Conservation (phyloP, 2,888 invertebrate genomes). For the Amorpha juglandis region DNA sequence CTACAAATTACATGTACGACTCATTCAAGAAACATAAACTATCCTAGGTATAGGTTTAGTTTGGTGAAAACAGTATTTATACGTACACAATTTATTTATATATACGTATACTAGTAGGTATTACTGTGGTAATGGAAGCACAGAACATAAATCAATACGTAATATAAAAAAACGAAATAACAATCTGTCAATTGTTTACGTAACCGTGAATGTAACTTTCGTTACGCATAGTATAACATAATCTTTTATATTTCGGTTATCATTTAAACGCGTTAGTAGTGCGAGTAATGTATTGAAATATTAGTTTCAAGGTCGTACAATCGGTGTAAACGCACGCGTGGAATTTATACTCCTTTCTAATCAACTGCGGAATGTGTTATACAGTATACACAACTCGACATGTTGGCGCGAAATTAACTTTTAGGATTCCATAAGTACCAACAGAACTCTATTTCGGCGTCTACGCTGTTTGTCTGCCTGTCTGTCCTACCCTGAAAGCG, state of each 20-base stretch:
- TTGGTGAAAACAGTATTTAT: too few species aligned
- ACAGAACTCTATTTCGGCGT: too few species aligned
- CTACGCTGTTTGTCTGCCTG: too few species aligned
- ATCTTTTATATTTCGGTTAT: conserved; percentile 1
- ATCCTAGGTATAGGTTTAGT: too few species aligned
- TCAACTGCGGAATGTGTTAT: neutral
- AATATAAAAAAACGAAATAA: neutral
- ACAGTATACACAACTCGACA: neutral
- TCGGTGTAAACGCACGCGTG: conserved; percentile 27
- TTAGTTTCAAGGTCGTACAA: conserved; percentile 33
- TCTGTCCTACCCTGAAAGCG: too few species aligned
- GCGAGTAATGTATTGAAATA: conserved; percentile 29
- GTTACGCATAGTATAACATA: neutral
- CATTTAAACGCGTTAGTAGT: neutral
- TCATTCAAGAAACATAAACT: too few species aligned
- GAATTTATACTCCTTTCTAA: conserved; percentile 43
- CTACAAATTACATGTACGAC: too few species aligned
- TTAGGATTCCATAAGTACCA: neutral
- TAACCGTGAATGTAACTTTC: neutral
- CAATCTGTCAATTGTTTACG: conserved; percentile 6
- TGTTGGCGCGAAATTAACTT: neutral
- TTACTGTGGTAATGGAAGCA: too few species aligned
- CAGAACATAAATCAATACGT: conserved; percentile 5
- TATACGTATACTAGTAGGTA: too few species aligned
- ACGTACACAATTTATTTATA: too few species aligned